Percentiles rank a stretch among this genome's conserved stretches.
Conservation (phyloP, 1,140 invertebrate species). For the Diachasmimorpha longicaudata region DNA sequence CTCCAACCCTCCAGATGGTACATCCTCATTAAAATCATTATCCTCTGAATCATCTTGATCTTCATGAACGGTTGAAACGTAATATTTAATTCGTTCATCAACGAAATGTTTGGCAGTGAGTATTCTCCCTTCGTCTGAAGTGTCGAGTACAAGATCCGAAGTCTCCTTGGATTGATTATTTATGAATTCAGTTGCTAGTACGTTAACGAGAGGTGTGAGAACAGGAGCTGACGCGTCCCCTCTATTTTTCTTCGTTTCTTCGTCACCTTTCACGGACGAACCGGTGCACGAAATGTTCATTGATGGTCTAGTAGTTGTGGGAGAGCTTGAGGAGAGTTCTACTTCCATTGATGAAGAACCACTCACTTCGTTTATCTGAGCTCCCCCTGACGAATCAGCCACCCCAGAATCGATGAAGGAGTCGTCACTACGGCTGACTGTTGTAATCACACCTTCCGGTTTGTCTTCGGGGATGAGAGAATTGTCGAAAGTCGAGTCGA, state of each 20-base stretch:
- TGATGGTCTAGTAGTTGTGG: too few relatives aligned
- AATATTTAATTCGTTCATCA: not conserved
- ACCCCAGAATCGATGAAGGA: not conserved
- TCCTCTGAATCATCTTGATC: not conserved
- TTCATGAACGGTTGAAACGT: not conserved
- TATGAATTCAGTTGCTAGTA: not conserved
- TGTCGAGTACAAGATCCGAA: not conserved
- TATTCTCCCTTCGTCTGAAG: not conserved
- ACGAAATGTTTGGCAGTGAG: not conserved
- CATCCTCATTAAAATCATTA: not conserved
- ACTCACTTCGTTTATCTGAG: too few relatives aligned
- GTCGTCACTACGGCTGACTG: not conserved
- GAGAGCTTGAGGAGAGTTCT: too few relatives aligned
- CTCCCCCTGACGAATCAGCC: not conserved
- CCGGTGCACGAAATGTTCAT: too few relatives aligned
- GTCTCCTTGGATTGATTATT: not conserved
- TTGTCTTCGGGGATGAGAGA: not conserved
- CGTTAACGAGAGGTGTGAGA: not conserved
- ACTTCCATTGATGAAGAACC: too few relatives aligned
- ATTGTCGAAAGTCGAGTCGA: not conserved
- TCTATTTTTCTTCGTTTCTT: too few relatives aligned
- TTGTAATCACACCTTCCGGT: not conserved
- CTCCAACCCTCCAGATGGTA: not conserved
- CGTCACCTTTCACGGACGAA: too few relatives aligned
- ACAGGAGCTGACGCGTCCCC: not conserved